A percentile compares a stretch with the other conserved stretches of the same genome.
These are phyloP conservation scores for Anagrus nilaparvatae DNA, from an alignment of 1,140 invertebrate species.

Conservation along the genomic window DNA sequence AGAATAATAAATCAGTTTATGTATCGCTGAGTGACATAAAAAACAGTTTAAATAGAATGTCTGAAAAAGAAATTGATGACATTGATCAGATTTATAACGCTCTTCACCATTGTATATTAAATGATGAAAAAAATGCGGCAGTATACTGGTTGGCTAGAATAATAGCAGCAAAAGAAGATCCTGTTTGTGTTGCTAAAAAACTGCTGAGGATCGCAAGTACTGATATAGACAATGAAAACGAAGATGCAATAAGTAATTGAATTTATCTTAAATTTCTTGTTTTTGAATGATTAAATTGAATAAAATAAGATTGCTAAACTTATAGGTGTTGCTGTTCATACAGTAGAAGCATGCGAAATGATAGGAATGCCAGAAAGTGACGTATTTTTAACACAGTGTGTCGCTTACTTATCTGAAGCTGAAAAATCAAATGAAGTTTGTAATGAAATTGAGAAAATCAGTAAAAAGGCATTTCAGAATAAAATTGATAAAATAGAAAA, in stretches of 20 bases:
- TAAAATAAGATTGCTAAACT: constrained; percentile 1
- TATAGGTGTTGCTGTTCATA: constrained; percentile 50
- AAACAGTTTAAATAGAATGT: constrained; percentile 49
- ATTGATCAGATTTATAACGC: constrained; percentile 53
- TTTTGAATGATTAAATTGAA: constrained; percentile 13
- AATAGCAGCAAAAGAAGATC: constrained; percentile 68
- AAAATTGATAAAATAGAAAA: not conserved
- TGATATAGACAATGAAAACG: constrained; percentile 51
- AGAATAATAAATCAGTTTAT: constrained; percentile 19
- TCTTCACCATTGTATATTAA: constrained; percentile 69
- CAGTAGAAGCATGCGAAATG: constrained; percentile 65
- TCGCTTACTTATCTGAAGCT: constrained; percentile 60
- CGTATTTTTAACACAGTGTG: constrained; percentile 61
- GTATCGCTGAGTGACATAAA: constrained; percentile 51
- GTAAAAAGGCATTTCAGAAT: too few relatives aligned
- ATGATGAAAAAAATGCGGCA: constrained; percentile 63
- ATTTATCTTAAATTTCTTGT: constrained; percentile 1
- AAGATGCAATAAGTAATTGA: constrained; percentile 38
- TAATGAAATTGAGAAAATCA: constrained; percentile 35
- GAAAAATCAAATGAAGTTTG: constrained; percentile 55
- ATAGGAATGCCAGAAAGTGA: constrained; percentile 74
- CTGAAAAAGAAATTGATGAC: constrained; percentile 65
- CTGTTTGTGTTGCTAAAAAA: constrained; percentile 61
- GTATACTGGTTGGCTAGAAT: constrained; percentile 74
- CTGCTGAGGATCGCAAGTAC: constrained; percentile 64